A percentile compares a stretch with the other conserved stretches of the same genome.
phyloP scores from a whole-genome alignment of 2,888 invertebrate species.

The Blastobasis adustella region DNA sequence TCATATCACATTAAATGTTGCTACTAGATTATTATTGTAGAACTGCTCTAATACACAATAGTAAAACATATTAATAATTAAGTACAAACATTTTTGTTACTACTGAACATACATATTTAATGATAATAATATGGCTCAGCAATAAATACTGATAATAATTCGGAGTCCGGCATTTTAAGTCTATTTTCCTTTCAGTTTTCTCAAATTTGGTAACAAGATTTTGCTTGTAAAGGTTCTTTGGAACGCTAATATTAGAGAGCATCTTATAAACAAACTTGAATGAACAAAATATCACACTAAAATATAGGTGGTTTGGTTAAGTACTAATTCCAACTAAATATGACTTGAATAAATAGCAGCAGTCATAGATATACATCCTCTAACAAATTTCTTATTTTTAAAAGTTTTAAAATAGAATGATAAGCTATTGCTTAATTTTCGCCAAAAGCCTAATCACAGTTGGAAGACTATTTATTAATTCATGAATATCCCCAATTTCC shows the following conservation, averaged over 20 bases:
- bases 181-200: not conserved
- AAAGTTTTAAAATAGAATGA: not conserved
- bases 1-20: slow-evolving; percentile 68
- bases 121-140: slow-evolving; percentile 58
- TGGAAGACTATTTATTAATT: slow-evolving; percentile 45
- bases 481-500: slow-evolving; percentile 25
- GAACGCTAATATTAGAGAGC: slow-evolving; percentile 52
- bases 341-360: slow-evolving; percentile 2
- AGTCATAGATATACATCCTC: not conserved
- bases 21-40: slow-evolving; percentile 50
- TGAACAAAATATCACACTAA: slow-evolving; percentile 62
- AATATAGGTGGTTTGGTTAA: slow-evolving; percentile 64
- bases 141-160: slow-evolving; percentile 20
- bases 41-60: slow-evolving; percentile 61
- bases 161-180: not conserved
- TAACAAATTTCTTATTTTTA: not conserved
- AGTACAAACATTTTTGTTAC: slow-evolving; percentile 56
- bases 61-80: slow-evolving; percentile 70
- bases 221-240: not conserved
- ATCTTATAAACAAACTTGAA: slow-evolving; percentile 35
- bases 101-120: slow-evolving; percentile 33
- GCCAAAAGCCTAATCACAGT: slow-evolving; percentile 36
- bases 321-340: slow-evolving; percentile 48
- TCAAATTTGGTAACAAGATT: not conserved
- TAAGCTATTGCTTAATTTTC: slow-evolving; percentile 16